Conservation (phyloP, 2,797 vertebrate species). For the Anas capensis region DNA sequence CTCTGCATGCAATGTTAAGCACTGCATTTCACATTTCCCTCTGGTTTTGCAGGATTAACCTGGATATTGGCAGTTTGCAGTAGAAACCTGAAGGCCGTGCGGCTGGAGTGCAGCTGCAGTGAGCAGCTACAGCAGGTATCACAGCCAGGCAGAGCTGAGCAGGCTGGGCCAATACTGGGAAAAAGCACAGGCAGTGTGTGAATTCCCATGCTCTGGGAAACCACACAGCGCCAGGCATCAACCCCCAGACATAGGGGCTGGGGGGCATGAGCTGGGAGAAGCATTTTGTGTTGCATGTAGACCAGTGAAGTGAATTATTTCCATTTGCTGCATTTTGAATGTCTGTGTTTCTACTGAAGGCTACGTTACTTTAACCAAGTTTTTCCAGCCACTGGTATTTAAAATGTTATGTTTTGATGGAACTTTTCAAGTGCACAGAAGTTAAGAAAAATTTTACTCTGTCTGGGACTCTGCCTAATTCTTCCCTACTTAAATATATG, state of each 20-base stretch:
- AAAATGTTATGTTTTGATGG: background rate
- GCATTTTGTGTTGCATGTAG: background rate
- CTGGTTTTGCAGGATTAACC: background rate
- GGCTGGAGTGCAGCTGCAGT: background rate
- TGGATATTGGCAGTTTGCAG: background rate
- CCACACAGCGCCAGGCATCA: accelerated
- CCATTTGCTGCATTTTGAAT: background rate
- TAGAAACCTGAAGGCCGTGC: background rate
- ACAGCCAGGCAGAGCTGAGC: background rate
- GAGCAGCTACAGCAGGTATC: accelerated
- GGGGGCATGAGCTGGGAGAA: background rate
- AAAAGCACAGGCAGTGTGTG: background rate
- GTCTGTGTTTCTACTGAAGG: background rate
- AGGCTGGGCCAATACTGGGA: background rate
- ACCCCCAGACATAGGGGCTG: background rate
- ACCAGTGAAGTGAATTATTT: background rate
- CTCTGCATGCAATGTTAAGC: accelerated
- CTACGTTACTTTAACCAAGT: background rate
- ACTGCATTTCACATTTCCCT: background rate
- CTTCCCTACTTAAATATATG: background rate
- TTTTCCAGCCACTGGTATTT: background rate
- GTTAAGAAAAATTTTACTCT: background rate
- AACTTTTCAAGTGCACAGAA: background rate
- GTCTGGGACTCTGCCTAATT: background rate
- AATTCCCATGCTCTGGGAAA: background rate